Base-by-base conservation (phyloP, 2,797 vertebrate species). In the Florisuga fusca region DNA sequence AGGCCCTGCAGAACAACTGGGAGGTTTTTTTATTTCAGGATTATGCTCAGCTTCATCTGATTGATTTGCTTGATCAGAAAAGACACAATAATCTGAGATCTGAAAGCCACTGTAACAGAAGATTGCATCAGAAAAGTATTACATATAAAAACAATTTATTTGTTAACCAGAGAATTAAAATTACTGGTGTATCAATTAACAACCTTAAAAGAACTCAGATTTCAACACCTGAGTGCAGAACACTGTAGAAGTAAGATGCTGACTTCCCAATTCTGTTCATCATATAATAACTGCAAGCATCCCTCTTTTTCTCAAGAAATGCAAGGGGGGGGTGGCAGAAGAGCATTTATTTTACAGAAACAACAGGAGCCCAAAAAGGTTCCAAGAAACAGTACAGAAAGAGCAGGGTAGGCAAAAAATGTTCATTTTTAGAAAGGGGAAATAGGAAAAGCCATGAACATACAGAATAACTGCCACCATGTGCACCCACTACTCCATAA, bases 391-490 rank as follows among this genome's bases (percentile, higher is more conserved):
- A 78, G 33, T 1, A 81, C 1, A 75, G 41, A 74, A 74, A 41
- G 29, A 81, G 15, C 3, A 51, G n/a, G 34, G 20, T 6, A 45
- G 33, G 31, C 34, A 82, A 94, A 71, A 18, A 5, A 2, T 0
- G 3, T 2, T 1, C 23, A 41, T 57, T 77, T 87, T 54, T 38
- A 57, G 58, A 50, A 71, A 68, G 23, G 11, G 33, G 62, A 79
- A 69, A 72, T 1, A 87, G 8, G 1, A 55, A 48, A 10, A 72
- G 21, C 16, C 41, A 46, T 57, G 50, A 85, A 59, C 6, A 57
- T 2, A 22, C 0, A 41, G 16, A 34, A 7, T 14, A 83, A 43
- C 12, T 31, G 63, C 33, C 5, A 4, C 31, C n/a, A 41, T 3
- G 1, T 1, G 14, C 20, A 69, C 33, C 11, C 50, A 82, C 25